Evolutionary conservation across 2,888 invertebrate species (phyloP).

Genomic region (Ommatoiulus sabulosus): DNA sequence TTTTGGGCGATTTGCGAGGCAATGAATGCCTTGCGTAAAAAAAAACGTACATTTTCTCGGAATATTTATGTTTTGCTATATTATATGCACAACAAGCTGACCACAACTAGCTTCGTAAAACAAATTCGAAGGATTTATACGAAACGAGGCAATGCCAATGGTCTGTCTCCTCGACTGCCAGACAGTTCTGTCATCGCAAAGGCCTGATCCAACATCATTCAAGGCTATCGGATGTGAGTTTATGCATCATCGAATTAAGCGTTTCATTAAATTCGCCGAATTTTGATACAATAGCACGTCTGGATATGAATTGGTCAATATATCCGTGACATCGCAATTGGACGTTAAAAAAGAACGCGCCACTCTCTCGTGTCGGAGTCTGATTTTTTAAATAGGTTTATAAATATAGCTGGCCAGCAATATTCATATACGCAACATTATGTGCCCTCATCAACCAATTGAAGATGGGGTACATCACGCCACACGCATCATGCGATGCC

Average conservation of each 20-base stretch:
- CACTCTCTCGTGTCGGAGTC: background rate
- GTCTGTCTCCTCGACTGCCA: too few species aligned
- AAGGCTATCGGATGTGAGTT: background rate
- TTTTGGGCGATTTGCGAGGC: too few species aligned
- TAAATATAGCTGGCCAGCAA: background rate
- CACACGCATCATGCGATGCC: background rate
- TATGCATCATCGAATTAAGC: background rate
- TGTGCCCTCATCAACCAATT: background rate
- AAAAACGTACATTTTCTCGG: too few species aligned
- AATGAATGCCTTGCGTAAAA: too few species aligned
- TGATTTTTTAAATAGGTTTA: background rate
- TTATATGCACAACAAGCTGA: too few species aligned
- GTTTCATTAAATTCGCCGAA: background rate
- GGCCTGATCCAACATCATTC: background rate
- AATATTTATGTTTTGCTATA: too few species aligned
- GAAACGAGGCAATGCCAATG: too few species aligned
- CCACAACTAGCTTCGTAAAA: too few species aligned
- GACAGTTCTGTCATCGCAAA: too few species aligned
- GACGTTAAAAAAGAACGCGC: background rate
- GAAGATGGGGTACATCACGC: constrained; percentile 26
- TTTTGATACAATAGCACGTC: background rate
- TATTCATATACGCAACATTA: background rate
- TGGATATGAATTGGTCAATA: background rate
- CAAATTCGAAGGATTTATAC: too few species aligned
- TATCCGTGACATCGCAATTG: background rate